These are phyloP conservation scores for Lasiurus borealis DNA, from an alignment of 2,113 vertebrate genomes.

Conservation along the genomic window DNA sequence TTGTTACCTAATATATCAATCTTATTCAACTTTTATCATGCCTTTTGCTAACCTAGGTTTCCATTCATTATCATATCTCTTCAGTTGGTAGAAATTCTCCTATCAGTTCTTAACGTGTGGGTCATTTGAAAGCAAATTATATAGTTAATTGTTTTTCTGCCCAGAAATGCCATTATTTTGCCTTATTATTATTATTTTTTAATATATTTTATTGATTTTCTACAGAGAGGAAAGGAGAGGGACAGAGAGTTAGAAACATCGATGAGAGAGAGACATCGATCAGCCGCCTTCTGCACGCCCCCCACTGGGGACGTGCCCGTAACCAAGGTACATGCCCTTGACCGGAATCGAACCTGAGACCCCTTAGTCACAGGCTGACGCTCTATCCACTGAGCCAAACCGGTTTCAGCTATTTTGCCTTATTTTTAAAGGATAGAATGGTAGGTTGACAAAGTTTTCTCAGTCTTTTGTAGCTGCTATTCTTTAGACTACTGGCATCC, in stretches of 20 bases:
- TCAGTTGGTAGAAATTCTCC: background rate
- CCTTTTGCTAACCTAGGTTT: background rate
- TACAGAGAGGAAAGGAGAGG: too few species aligned
- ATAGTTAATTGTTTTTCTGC: background rate
- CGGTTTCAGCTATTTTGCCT: background rate
- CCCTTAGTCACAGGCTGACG: too few species aligned
- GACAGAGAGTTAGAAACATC: too few species aligned
- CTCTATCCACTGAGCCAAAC: too few species aligned
- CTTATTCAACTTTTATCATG: background rate
- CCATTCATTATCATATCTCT: background rate
- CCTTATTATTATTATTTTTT: background rate
- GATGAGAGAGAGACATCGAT: too few species aligned
- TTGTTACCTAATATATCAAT: background rate
- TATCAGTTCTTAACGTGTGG: background rate
- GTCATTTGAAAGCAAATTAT: background rate
- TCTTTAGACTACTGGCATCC: background rate
- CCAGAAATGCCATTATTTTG: conserved; percentile 37
- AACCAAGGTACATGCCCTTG: too few species aligned
- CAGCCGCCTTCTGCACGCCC: too few species aligned
- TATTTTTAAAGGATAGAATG: background rate
- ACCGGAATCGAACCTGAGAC: too few species aligned
- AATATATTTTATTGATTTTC: too few species aligned
- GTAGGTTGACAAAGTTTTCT: background rate
- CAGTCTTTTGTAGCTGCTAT: background rate
- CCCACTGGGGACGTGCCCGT: too few species aligned